Conservation (phyloP, 2,797 vertebrate species). For the Gymnothorax reevesii region DNA sequence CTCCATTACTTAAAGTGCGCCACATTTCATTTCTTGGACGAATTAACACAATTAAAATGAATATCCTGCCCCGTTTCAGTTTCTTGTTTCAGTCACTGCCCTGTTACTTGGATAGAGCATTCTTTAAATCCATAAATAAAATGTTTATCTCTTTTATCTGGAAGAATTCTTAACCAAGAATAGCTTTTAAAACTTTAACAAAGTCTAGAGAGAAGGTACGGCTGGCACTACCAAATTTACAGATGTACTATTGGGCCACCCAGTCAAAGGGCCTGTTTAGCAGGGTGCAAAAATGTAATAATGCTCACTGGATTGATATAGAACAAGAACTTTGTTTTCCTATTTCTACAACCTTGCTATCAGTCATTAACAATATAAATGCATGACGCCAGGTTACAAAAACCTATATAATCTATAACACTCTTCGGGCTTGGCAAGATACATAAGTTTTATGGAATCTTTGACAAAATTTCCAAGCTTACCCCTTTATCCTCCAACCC, state of each 20-base stretch:
- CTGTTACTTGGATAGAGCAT: slow-evolving; percentile 13
- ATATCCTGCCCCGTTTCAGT: slow-evolving; percentile 11
- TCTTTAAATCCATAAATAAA: slow-evolving; percentile 1
- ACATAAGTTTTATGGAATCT: background rate
- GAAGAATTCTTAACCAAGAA: background rate
- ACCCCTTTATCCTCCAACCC: background rate
- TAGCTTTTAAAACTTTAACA: background rate
- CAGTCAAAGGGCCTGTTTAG: background rate
- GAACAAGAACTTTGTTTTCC: background rate
- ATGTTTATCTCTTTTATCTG: background rate
- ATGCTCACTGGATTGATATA: background rate
- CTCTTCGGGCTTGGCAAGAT: background rate
- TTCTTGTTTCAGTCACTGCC: slow-evolving; percentile 18
- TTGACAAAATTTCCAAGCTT: background rate
- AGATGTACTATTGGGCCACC: slow-evolving; percentile 6
- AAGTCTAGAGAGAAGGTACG: background rate
- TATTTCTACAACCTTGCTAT: background rate
- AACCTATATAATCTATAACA: background rate
- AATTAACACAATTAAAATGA: slow-evolving; percentile 23
- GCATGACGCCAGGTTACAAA: background rate
- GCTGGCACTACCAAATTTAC: background rate
- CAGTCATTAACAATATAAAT: background rate
- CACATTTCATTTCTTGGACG: slow-evolving; percentile 13
- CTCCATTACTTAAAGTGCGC: background rate
- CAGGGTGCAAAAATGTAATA: background rate